These are phyloP conservation scores for Jacana jacana DNA, from an alignment of 2,113 vertebrate species.

Conservation along the genomic window DNA sequence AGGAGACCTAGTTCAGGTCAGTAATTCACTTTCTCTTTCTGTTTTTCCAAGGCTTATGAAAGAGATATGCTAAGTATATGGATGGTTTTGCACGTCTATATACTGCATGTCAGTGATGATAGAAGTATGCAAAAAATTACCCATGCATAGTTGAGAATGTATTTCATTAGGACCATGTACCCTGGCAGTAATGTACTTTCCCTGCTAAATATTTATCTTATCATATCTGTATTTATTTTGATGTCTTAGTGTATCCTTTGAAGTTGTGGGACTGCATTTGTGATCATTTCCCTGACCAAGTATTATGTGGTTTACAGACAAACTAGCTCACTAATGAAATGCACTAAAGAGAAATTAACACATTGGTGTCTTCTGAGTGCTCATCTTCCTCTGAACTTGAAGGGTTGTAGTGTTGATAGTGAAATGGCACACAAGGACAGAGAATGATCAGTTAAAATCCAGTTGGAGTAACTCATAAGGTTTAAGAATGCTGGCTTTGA, in stretches of 20 bases:
- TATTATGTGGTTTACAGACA: neutral
- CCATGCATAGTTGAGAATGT: neutral
- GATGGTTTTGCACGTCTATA: neutral
- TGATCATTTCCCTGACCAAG: neutral
- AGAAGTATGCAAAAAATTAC: neutral
- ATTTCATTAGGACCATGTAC: neutral
- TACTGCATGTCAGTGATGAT: neutral
- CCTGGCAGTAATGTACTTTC: neutral
- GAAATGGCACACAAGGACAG: neutral
- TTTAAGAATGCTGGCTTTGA: slow-evolving; percentile 36
- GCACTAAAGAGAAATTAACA: neutral
- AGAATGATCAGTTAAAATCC: slow-evolving; percentile 22
- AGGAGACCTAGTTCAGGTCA: neutral
- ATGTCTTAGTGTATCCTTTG: neutral
- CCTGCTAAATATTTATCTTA: neutral
- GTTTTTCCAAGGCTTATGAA: neutral
- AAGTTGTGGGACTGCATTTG: neutral
- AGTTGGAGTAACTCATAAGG: slow-evolving; percentile 11
- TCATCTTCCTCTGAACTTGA: neutral
- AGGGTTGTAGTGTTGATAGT: neutral
- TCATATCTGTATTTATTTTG: neutral
- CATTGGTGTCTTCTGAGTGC: neutral
- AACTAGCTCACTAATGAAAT: neutral
- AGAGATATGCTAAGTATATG: neutral
- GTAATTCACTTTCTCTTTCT: neutral